Evolutionary conservation across 2,888 invertebrate species (phyloP).

Genomic region (Molanna angustata): DNA sequence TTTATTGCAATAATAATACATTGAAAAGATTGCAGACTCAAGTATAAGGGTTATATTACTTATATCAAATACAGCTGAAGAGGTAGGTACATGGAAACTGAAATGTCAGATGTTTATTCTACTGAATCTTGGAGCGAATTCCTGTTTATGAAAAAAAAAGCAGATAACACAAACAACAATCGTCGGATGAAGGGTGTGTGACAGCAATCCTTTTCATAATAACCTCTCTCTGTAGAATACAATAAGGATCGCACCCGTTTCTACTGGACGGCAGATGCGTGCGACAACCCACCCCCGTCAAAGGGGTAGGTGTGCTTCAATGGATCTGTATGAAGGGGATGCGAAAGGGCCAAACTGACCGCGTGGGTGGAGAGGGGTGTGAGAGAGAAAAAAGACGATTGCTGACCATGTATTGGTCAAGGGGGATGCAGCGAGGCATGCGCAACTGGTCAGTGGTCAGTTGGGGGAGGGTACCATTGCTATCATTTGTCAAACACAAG

Average conservation of each 20-base stretch:
- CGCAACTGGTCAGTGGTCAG: slow-evolving; percentile 29
- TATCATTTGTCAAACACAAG: too few relatives aligned
- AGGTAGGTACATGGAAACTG: too few relatives aligned
- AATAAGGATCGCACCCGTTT: slow-evolving; percentile 4
- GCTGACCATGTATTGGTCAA: not conserved
- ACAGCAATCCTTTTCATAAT: slow-evolving; percentile 20
- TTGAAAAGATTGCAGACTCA: too few relatives aligned
- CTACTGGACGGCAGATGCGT: slow-evolving; percentile 18
- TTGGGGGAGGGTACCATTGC: too few relatives aligned
- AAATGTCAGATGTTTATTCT: not conserved
- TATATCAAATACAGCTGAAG: too few relatives aligned
- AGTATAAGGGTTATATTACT: too few relatives aligned
- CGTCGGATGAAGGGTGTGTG: slow-evolving; percentile 20
- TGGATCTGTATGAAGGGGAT: slow-evolving; percentile 6
- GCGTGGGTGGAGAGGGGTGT: slow-evolving; percentile 4
- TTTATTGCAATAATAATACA: too few relatives aligned
- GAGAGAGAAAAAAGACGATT: slow-evolving; percentile 2
- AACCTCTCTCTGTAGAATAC: too few relatives aligned
- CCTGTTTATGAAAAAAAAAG: not conserved
- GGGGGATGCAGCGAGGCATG: slow-evolving; percentile 17
- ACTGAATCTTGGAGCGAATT: not conserved
- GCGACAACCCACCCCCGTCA: slow-evolving; percentile 23
- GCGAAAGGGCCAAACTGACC: slow-evolving; percentile 9
- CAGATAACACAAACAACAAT: slow-evolving; percentile 17
- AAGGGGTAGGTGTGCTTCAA: slow-evolving; percentile 13